Base-by-base conservation (phyloP, 2,113 vertebrate genomes). In the Nanorana parkeri region DNA sequence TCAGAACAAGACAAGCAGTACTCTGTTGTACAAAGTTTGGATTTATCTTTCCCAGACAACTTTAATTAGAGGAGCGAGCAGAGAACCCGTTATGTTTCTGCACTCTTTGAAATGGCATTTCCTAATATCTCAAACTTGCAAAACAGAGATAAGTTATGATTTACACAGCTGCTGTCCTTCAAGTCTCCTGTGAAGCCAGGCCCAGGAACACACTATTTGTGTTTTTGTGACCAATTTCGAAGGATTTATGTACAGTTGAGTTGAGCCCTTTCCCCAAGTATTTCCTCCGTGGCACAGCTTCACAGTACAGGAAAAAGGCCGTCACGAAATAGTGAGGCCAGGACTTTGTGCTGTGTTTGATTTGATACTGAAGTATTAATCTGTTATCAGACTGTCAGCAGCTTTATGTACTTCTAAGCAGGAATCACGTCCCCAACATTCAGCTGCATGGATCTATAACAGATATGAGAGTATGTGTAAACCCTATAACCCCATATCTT, bases 281-380 rank as follows among this genome's bases (percentile, higher is more conserved):
- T 83, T 83, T 83, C 80, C 80, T 83, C 63, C 41, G 54, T 83
- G 80, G 61, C 80, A 76, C 72, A 3, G 52, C 71, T 74, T 83
- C 80, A 83, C 68, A 83, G 63, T 60, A 76, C 80, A 83, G 80
- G 80, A 83, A 83, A 83, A 54, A 60, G 71, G 80, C 80, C 29
- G 54, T 60, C 72, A 76, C 71, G 69, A 74, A 83, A 74, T 60
- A 58, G 32, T 7, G 52, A 76, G 51, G 80, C 80, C 80, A 75
- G 61, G 23, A 47, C 63, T 47, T 71, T 54, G 58, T 24, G 61
- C 36, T 74, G 71, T 81, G 79, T 64, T 73, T 73, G 68, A 29
- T 64, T 74, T 74, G 68, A 81, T 63, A 74, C 51, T 32, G 29
- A 32, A 83, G 52, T 55, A 83, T 83, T 56, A 76, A 76, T 67